Evolutionary conservation across 2,888 invertebrate genomes (phyloP).

Genomic region (Hyalella azteca): DNA sequence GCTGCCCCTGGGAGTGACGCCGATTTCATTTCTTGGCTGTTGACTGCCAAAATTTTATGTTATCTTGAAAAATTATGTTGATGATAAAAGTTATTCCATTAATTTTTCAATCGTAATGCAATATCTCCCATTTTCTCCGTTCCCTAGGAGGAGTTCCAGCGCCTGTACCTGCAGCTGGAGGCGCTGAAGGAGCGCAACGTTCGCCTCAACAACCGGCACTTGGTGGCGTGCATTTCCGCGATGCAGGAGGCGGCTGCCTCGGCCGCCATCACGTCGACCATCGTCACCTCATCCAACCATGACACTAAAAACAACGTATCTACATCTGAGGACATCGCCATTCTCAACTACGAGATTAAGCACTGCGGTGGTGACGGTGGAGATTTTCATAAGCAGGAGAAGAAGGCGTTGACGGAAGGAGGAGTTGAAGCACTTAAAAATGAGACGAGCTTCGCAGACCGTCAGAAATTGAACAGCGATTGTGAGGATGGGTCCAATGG

Average conservation of each 20-base stretch:
- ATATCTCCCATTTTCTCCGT: conserved; percentile 23
- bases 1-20: too few relatives aligned
- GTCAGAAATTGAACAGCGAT: not conserved
- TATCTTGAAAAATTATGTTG: too few relatives aligned
- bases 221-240: conserved; percentile 77
- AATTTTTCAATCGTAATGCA: too few relatives aligned
- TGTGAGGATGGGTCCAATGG: not conserved
- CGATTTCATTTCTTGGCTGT: too few relatives aligned
- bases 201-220: conserved; percentile 75
- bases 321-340: not conserved
- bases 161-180: conserved; percentile 80
- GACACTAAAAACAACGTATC: not conserved
- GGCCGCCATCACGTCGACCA: conserved; percentile 41
- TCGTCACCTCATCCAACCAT: not conserved
- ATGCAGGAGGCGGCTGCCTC: conserved; percentile 79
- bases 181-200: conserved; percentile 78
- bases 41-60: too few relatives aligned
- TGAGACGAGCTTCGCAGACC: not conserved
- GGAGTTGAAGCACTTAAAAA: not conserved
- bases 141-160: conserved; percentile 79
- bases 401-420: not conserved
- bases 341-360: not conserved
- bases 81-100: too few relatives aligned
- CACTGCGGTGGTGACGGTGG: too few relatives aligned
- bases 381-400: too few relatives aligned